Evolutionary conservation across 2,797 vertebrate genomes (phyloP).

Genomic region (Acomys russatus): DNA sequence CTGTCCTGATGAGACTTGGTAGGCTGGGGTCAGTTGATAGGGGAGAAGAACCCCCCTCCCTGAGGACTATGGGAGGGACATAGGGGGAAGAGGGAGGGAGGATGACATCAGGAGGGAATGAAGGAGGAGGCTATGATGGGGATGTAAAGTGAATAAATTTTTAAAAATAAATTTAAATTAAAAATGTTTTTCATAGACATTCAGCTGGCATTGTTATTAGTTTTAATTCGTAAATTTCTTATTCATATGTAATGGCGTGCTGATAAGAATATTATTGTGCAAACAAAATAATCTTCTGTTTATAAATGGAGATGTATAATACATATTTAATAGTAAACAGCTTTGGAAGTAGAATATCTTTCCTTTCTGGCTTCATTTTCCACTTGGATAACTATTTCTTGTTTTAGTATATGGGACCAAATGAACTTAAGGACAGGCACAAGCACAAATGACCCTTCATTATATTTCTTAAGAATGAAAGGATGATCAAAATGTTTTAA

Average conservation of each 20-base stretch:
- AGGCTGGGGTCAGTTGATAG: too few relatives aligned
- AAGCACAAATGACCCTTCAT: not conserved
- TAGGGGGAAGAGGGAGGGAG: too few relatives aligned
- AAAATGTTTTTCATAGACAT: slow-evolving; percentile 1
- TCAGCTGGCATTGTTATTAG: not conserved
- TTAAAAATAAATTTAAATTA: too few relatives aligned
- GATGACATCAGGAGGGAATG: too few relatives aligned
- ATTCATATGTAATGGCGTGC: not conserved
- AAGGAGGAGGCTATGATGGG: too few relatives aligned
- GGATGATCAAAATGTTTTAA: not conserved
- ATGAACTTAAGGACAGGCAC: not conserved
- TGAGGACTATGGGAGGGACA: too few relatives aligned
- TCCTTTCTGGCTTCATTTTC: slow-evolving; percentile 33
- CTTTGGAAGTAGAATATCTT: not conserved
- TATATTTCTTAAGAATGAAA: slow-evolving; percentile 46
- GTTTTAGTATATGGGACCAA: not conserved
- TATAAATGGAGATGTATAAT: not conserved
- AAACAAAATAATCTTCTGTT: slow-evolving; percentile 33
- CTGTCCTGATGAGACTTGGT: too few relatives aligned
- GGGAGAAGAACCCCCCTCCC: too few relatives aligned
- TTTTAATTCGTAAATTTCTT: not conserved
- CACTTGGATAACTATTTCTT: slow-evolving; percentile 20
- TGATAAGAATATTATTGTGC: slow-evolving; percentile 3
- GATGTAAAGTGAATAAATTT: too few relatives aligned
- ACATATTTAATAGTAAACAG: not conserved